Base-by-base conservation (phyloP, 2,113 vertebrate species). In the Nansenia antarctica region DNA sequence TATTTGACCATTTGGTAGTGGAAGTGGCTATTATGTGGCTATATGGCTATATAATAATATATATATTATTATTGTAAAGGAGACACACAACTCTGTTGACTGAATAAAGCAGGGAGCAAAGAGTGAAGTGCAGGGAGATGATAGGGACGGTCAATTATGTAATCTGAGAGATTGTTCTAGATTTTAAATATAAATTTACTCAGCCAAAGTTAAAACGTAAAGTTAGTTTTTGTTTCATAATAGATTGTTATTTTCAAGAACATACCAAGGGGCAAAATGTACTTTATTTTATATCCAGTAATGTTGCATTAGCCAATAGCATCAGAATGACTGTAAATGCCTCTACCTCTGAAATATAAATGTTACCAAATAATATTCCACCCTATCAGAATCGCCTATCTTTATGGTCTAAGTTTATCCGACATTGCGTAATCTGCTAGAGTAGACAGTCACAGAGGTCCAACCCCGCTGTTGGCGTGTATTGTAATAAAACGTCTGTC, bases 391-490 rank as follows among this genome's bases (percentile, higher is more conserved):
- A 49, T 49, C n/a, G 6, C 7, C 18, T 22, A 57, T 57, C 54
- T 57, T 57, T 57, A 57, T 57, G 54, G 54, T 12, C 24, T 57
- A 29, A 57, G 54, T 57, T 57, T 18, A 30, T 12, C 54, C 27
- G 29, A 29, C 15, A 26, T 57, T 57, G 54, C 29, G 54, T 26
- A 57, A 57, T 29, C 11, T 15, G 54, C 29, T 26, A 29, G n/a
- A n/a, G n/a, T n/a, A n/a, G 54, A 9, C 9, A 14, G 26, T 57
- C 26, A 12, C 14, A 2, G 24, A 57, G 54, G 24, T 57, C 54
- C 54, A 30, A 6, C 24, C 11, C 15, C 11, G 26, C 24, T 14
- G 22, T 57, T 57, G 27, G 11, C 29, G 15, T 0, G 27, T 5
- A 29, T 4, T 12, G 54, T 29, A 57, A 57, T 57, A 57, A 57